Evolutionary conservation across 2,113 vertebrate genomes (phyloP), one percentile per base, ranked within the genome.

Genomic region (Lasiurus borealis): DNA sequence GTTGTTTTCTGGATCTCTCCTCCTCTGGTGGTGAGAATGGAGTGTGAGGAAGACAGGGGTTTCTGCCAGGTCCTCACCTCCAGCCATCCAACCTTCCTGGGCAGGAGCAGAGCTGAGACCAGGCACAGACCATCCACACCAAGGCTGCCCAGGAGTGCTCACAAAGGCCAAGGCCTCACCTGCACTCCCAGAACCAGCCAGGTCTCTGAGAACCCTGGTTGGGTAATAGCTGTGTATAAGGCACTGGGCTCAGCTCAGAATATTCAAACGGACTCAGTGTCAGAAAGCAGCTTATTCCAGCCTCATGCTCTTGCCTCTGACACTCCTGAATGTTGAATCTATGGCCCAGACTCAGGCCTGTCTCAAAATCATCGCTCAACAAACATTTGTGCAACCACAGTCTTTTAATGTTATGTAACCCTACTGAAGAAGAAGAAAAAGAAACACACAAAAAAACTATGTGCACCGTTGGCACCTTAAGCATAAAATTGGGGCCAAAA

Each of bases 141-240:
- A 9, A 0, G 54, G 50, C 59, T 5, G 1, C 23, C 23, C 16
- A 1, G 21, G 69, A 23, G 27, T 21, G 1, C n/a, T 69, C 6
- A 0, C 44, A 11, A 50, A 13, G n/a, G 52, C 15, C 29, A 9
- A 1, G 14, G 83, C 46, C n/a, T 25, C 5, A 5, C 3, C 15
- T 6, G 36, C 19, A 46, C 34, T n/a, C 69, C 3, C n/a, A 18
- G 72, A 25, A 16, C 1, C 1, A 1, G 29, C 3, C n/a, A 1
- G 50, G 27, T 50, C 48, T 88, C 78, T 14, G 48, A 11, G 27
- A 29, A 8, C 5, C 8, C 40, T 18, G 4, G 6, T 11, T 18
- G 40, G 0, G 21, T 25, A 3, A 5, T 1, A 0, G 2, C 8
- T 3, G 10, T 11, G 0, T 3, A 0, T 3, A 8, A 3, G 8